phyloP scores from a whole-genome alignment of 2,888 invertebrate genomes.

The Cryptus viduatorius region DNA sequence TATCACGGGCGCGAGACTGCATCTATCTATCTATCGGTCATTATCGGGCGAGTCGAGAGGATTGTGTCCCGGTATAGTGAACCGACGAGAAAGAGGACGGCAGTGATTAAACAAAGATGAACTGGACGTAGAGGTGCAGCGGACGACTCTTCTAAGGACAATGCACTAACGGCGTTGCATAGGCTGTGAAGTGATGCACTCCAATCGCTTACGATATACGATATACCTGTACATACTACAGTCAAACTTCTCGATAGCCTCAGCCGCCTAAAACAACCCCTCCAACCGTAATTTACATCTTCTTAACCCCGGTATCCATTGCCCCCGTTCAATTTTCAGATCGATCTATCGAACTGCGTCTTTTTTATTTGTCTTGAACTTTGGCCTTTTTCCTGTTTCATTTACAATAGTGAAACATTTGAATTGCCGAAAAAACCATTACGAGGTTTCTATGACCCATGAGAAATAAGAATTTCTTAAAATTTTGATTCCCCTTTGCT shows the following conservation, averaged over 20 bases:
- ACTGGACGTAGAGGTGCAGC: constrained; percentile 22
- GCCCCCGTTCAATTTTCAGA: too few relatives aligned
- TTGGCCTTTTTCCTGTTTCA: too few relatives aligned
- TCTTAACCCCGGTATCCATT: too few relatives aligned
- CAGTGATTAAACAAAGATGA: constrained; percentile 31
- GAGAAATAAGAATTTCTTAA: too few relatives aligned
- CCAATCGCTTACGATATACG: neutral
- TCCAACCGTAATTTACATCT: too few relatives aligned
- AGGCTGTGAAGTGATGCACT: neutral
- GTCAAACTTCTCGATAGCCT: neutral
- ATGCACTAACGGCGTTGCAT: constrained; percentile 28
- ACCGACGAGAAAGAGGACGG: constrained; percentile 1
- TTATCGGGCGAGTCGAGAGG: constrained; percentile 35
- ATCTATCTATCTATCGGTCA: constrained; percentile 48
- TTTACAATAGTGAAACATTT: too few relatives aligned
- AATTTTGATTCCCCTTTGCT: too few relatives aligned
- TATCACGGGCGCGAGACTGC: constrained; percentile 32
- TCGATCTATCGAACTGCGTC: too few relatives aligned
- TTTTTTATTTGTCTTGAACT: too few relatives aligned
- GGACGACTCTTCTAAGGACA: constrained; percentile 23
- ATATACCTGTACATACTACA: constrained; percentile 9
- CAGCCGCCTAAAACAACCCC: too few relatives aligned
- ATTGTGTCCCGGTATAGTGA: constrained; percentile 20
- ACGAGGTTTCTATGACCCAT: too few relatives aligned
- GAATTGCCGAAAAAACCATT: too few relatives aligned